Evolutionary conservation across 1,140 invertebrate species (phyloP).

Genomic region (Anthonomus grandis): DNA sequence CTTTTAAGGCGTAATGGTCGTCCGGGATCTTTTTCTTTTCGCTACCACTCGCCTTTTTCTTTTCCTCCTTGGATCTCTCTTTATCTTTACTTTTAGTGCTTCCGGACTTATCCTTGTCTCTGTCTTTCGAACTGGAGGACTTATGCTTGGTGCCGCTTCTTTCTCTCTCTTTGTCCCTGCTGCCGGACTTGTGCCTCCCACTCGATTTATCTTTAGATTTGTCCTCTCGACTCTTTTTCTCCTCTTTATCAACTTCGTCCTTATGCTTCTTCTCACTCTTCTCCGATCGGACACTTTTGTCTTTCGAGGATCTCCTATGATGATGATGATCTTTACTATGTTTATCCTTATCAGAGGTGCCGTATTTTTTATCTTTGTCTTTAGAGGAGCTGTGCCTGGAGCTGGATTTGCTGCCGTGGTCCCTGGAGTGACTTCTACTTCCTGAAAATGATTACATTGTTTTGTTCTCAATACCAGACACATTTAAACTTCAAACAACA

Average conservation of each 20-base stretch:
- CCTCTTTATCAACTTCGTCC: slow-evolving; percentile 31
- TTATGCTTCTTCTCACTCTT: slow-evolving; percentile 33
- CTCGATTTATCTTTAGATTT: too few species aligned
- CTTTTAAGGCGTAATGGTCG: slow-evolving; percentile 56
- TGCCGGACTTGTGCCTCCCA: slow-evolving; percentile 32
- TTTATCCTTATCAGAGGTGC: slow-evolving; percentile 27
- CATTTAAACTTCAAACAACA: too few species aligned
- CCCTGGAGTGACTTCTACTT: slow-evolving; percentile 46
- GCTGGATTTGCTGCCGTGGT: slow-evolving; percentile 43
- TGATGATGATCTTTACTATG: slow-evolving; percentile 30
- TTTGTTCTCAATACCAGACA: not conserved
- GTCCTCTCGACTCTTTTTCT: slow-evolving; percentile 47
- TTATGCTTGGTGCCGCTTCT: too few species aligned
- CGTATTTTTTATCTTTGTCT: slow-evolving; percentile 41
- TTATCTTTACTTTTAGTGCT: too few species aligned
- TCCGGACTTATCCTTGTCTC: slow-evolving; percentile 29
- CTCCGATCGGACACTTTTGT: slow-evolving; percentile 16
- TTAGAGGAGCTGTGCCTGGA: slow-evolving; percentile 41
- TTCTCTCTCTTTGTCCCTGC: slow-evolving; percentile 35
- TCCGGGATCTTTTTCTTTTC: slow-evolving; percentile 46
- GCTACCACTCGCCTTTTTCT: slow-evolving; percentile 18
- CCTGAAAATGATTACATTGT: slow-evolving; percentile 37
- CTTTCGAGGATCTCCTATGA: slow-evolving; percentile 22
- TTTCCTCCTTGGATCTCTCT: slow-evolving; percentile 21
- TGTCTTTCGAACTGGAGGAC: slow-evolving; percentile 41